phyloP scores from a whole-genome alignment of 1,140 invertebrate genomes.

The Lysiphlebus fabarum region DNA sequence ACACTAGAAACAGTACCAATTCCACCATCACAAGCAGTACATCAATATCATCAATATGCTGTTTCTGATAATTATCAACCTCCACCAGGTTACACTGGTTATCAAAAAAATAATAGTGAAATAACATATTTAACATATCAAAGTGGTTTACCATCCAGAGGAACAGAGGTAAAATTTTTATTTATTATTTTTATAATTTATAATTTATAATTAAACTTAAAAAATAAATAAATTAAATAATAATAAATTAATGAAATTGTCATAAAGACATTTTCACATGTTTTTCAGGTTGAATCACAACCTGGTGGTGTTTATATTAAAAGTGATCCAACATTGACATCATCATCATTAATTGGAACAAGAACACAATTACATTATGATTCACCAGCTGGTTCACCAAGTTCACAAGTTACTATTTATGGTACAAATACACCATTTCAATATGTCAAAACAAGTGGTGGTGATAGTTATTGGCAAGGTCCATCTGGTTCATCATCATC shows the following conservation, averaged over 20 bases:
- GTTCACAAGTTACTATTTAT: slow-evolving; percentile 58
- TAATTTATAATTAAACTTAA: not conserved
- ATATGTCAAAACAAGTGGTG: slow-evolving; percentile 43
- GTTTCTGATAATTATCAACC: slow-evolving; percentile 42
- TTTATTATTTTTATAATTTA: not conserved
- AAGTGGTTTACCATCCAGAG: slow-evolving; percentile 36
- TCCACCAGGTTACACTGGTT: slow-evolving; percentile 36
- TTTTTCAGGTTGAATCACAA: slow-evolving; percentile 41
- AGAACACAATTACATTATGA: slow-evolving; percentile 55
- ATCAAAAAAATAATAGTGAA: slow-evolving; percentile 41
- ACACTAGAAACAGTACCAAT: slow-evolving; percentile 49
- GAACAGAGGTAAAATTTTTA: slow-evolving; percentile 41
- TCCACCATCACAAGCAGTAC: slow-evolving; percentile 36
- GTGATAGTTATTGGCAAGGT: slow-evolving; percentile 39
- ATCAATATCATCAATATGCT: slow-evolving; percentile 43
- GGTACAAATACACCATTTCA: slow-evolving; percentile 52
- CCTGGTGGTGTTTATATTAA: slow-evolving; percentile 51
- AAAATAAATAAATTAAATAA: not conserved
- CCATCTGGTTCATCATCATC: slow-evolving; percentile 36
- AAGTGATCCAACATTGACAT: slow-evolving; percentile 59
- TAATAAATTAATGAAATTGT: no score
- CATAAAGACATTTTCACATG: not conserved
- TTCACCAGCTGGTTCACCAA: slow-evolving; percentile 55
- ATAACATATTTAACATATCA: slow-evolving; percentile 40
- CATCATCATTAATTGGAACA: slow-evolving; percentile 52